Conservation (phyloP, 2,888 invertebrate species). For the Acronicta aceris region DNA sequence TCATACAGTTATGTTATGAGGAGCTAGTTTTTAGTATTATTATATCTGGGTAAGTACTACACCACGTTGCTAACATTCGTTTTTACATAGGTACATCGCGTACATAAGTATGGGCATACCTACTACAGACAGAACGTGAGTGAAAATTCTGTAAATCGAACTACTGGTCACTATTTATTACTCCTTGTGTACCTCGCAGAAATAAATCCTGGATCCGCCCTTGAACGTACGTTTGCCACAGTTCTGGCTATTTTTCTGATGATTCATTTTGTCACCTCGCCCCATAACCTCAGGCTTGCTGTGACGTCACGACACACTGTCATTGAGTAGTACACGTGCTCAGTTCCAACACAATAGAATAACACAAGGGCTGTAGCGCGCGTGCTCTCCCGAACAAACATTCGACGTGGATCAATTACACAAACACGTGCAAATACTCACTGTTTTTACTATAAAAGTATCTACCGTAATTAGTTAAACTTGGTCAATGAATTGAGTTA, state of each 20-base stretch:
- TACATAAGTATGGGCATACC: too few relatives aligned
- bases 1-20: too few relatives aligned
- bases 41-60: too few relatives aligned
- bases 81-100: too few relatives aligned
- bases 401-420: slow-evolving; percentile 47
- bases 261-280: slow-evolving; percentile 21
- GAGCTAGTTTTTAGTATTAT: too few relatives aligned
- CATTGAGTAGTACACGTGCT: slow-evolving; percentile 36
- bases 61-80: too few relatives aligned
- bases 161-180: too few relatives aligned
- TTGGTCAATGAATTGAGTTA: neutral
- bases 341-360: neutral
- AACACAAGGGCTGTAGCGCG: slow-evolving; percentile 18
- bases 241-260: neutral
- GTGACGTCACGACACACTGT: slow-evolving; percentile 44
- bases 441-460: slow-evolving; percentile 8
- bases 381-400: slow-evolving; percentile 44
- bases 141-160: too few relatives aligned
- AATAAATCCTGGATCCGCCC: too few relatives aligned
- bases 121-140: too few relatives aligned
- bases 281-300: slow-evolving; percentile 33
- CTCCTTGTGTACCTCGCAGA: too few relatives aligned
- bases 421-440: slow-evolving; percentile 34
- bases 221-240: slow-evolving; percentile 2
- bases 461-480: neutral